Base-by-base conservation (phyloP, 64 coral and sea anemone genomes). In the Catalaphyllia jardinei region DNA sequence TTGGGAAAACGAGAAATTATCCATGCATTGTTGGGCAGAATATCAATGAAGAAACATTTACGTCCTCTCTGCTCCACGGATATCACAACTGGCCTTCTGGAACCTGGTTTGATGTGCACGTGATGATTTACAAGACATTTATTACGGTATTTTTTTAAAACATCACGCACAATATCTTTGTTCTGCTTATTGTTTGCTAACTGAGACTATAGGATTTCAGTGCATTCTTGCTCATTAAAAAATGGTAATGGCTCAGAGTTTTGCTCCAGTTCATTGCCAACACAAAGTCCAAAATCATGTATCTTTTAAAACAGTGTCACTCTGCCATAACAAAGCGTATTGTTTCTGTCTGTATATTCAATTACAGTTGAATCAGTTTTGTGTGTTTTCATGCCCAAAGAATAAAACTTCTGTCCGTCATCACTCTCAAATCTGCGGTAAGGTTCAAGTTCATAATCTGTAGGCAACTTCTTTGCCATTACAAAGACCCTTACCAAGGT, bases 281-380 rank as follows among this genome's bases (percentile, higher is more conserved):
- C 77, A 80, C 88, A 89, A 73, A 81, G 78, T 89, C 88, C 77
- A 80, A 50, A 80, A 20, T 89, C 75, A 54, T 65, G 76, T 72
- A 78, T 78, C 78, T 89, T 89, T 24, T 81, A 76, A 60, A 89
- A 89, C 10, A 72, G 79, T 52, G 62, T 89, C 35, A 89, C 69
- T 89, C 63, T 89, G 46, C 73, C 88, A 89, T 80, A 72, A 50
- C 64, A 81, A 11, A 30, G 67, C 18, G 78, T 82, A 82, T 67
- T 65, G 79, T 90, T 62, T 72, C 72, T 80, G 73, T 90, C 88
- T 62, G 71, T 50, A 71, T 82, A 89, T 35, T 89, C 88, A 54
- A 89, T 89, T 50, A 89, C 88, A 64, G 88, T 89, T 52, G 88
- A 89, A 29, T 89, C 88, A 39, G 75, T 89, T 71, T 89, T 89